Base-by-base conservation (phyloP, 92 coral and sea anemone genomes). In the Actinostola sp. region DNA sequence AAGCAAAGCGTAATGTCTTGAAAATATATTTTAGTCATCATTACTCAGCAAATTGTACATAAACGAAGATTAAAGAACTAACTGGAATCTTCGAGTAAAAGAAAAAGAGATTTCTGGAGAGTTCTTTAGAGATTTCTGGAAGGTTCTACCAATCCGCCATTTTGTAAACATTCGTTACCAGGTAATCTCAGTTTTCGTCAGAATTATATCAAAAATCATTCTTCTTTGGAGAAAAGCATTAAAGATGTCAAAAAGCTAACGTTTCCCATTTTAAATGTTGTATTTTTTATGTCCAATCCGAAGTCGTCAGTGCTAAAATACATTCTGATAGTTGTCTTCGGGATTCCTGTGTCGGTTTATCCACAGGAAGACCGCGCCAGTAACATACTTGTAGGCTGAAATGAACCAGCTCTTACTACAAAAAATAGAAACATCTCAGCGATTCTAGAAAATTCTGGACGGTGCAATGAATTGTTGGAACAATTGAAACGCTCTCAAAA, bases 91-190 rank as follows among this genome's bases (percentile, higher is more conserved):
- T 51, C 57, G 28, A 36, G 41, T 2, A 45, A 46, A 50, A 32
- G 50, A 4, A 31, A 25, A 35, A 66, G 34, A 59, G 23, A 7
- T 41, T 27, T 63, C 54, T 19, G 12, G 52, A 63, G 50, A 20
- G 51, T 39, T 20, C 53, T 39, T 25, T 34, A 12, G 76, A 23
- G 41, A 14, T 0, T 36, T 54, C 76, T 21, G 29, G 63, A 20
- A 27, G 23, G 35, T 71, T 39, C 55, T 31, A 11, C n/a, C n/a
- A n/a, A n/a, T n/a, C 65, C 38, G 56, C 66, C 77, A 71, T 71
- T 55, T 71, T 71, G 77, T 57, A 58, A 56, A 55, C 57, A 43
- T 27, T 71, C 14, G 77, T 21, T 28, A 55, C 66, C 55, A 71
- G 77, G 36, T 41, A 41, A 24, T 35, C 62, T 52, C 49, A 16